These are phyloP conservation scores for Anoplophora glabripennis DNA, from an alignment of 1,140 invertebrate genomes.

Conservation along the genomic window DNA sequence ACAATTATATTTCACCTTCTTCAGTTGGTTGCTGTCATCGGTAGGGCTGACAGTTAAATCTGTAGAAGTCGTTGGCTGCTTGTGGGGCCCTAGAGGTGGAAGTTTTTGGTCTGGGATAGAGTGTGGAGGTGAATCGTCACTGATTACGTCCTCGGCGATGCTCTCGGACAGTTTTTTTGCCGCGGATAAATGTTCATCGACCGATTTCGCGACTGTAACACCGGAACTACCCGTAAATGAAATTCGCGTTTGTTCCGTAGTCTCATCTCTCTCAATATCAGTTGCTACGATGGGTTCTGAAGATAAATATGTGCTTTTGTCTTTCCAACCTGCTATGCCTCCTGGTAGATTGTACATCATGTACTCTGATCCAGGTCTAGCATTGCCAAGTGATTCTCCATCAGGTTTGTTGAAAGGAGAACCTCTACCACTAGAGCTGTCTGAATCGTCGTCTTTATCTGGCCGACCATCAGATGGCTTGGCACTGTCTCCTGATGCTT, in stretches of 20 bases:
- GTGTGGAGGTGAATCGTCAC: slow-evolving; percentile 24
- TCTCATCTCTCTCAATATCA: not conserved
- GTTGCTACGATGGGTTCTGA: slow-evolving; percentile 44
- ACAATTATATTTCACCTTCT: slow-evolving; percentile 45
- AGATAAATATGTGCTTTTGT: slow-evolving; percentile 76
- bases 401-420: slow-evolving; percentile 48
- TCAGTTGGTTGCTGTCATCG: slow-evolving; percentile 24
- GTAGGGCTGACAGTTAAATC: slow-evolving; percentile 5
- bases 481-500: slow-evolving; percentile 44
- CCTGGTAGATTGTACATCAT: slow-evolving; percentile 58
- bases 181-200: slow-evolving; percentile 25
- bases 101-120: slow-evolving; percentile 32
- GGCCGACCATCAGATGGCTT: slow-evolving; percentile 48
- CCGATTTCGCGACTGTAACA: slow-evolving; percentile 5
- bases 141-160: slow-evolving; percentile 39
- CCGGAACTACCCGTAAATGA: not conserved
- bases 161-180: slow-evolving; percentile 31
- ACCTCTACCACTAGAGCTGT: slow-evolving; percentile 58
- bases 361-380: slow-evolving; percentile 21
- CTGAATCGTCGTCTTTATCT: slow-evolving; percentile 59
- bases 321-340: slow-evolving; percentile 77
- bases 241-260: not conserved
- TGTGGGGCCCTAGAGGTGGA: slow-evolving; percentile 36
- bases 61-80: slow-evolving; percentile 33
- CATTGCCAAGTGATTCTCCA: slow-evolving; percentile 8